A percentile compares a stretch with the other conserved stretches of the same genome.
These are phyloP conservation scores for Agrilus mali DNA, from an alignment of 2,888 invertebrate genomes.

Conservation along the genomic window DNA sequence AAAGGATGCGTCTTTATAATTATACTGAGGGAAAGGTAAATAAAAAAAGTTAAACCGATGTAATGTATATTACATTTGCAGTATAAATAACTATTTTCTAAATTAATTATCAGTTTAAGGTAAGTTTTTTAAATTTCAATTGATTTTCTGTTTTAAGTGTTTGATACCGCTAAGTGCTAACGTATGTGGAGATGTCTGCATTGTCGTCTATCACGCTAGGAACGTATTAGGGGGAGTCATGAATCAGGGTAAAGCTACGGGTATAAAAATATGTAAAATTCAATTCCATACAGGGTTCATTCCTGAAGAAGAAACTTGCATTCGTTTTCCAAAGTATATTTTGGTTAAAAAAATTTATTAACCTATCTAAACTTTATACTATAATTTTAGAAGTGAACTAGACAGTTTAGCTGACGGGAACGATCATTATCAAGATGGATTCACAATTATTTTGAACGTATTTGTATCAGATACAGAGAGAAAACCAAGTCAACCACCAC, in stretches of 20 bases:
- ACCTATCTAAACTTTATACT: background rate
- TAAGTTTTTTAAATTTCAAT: no score
- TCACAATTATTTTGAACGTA: slow-evolving; percentile 55
- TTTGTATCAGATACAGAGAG: slow-evolving; percentile 58
- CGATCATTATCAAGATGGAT: slow-evolving; percentile 54
- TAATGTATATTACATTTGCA: background rate
- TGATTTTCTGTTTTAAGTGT: slow-evolving; percentile 21
- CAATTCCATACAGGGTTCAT: slow-evolving; percentile 87
- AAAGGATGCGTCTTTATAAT: slow-evolving; percentile 65
- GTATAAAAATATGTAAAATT: slow-evolving; percentile 76
- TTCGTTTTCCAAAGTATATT: slow-evolving; percentile 53
- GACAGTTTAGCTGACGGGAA: slow-evolving; percentile 63
- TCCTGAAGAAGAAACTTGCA: slow-evolving; percentile 55
- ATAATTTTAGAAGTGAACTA: slow-evolving; percentile 49
- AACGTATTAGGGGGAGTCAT: slow-evolving; percentile 66
- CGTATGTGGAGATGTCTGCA: slow-evolving; percentile 74
- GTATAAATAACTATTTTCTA: background rate
- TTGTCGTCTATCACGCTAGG: slow-evolving; percentile 74
- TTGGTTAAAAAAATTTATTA: background rate
- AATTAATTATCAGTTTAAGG: background rate
- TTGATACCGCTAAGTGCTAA: slow-evolving; percentile 60
- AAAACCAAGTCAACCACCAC: slow-evolving; percentile 52
- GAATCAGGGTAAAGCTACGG: slow-evolving; percentile 54
- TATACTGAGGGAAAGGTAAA: slow-evolving; percentile 59
- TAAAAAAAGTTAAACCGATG: slow-evolving; percentile 11